Conservation (phyloP, 1,140 invertebrate genomes). For the Ceratosolen solmsi region DNA sequence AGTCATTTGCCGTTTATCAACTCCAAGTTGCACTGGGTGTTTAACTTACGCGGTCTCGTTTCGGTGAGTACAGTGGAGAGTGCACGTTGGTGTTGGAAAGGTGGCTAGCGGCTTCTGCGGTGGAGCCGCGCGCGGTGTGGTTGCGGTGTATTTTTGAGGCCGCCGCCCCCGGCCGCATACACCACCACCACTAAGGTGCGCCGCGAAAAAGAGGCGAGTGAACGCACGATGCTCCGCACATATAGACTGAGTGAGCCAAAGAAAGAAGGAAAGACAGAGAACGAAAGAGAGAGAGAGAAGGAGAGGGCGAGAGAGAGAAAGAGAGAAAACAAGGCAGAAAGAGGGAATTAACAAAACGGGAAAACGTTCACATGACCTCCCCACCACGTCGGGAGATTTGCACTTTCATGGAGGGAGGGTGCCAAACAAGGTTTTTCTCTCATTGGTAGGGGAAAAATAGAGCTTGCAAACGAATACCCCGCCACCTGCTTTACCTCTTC, state of each 20-base stretch:
- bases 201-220: conserved; percentile 23
- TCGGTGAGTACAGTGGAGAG: conserved; percentile 53
- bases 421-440: conserved; percentile 57
- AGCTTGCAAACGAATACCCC: not conserved
- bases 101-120: conserved; percentile 74
- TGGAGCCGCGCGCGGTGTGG: conserved; percentile 74
- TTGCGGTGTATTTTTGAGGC: conserved; percentile 75
- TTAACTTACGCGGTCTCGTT: conserved; percentile 72
- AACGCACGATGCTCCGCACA: not conserved
- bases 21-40: conserved; percentile 59
- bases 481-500: not conserved
- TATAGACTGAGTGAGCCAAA: conserved; percentile 16
- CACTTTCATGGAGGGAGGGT: conserved; percentile 57
- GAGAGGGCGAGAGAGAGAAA: not conserved
- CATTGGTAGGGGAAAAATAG: conserved; percentile 64
- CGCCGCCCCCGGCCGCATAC: conserved; percentile 69
- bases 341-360: conserved; percentile 36
- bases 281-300: not conserved
- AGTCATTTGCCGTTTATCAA: not conserved
- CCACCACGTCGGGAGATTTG: conserved; percentile 30
- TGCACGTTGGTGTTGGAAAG: conserved; percentile 41
- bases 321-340: not conserved
- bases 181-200: conserved; percentile 54
- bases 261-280: not conserved
- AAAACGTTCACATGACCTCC: conserved; percentile 46